Base-by-base conservation (phyloP, 2,888 invertebrate species). In the Leucania comma region DNA sequence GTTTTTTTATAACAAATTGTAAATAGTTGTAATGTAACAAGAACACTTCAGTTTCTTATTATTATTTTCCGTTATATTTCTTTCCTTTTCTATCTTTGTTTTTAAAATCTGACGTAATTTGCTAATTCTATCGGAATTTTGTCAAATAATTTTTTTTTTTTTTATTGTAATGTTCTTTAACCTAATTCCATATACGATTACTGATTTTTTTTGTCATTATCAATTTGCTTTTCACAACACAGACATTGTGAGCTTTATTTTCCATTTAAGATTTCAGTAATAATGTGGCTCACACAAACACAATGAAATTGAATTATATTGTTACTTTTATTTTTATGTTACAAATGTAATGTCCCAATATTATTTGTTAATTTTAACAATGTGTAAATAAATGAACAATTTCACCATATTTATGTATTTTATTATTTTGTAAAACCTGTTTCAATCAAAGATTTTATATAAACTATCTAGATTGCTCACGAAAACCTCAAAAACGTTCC, bases 301-400 rank as follows among this genome's bases (percentile, higher is more conserved):
- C 66, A 58, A 75, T 79, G 72, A 62, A 72, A 74, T 84, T 73
- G 10, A 61, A 58, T 74, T 68, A 56, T 70, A 71, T 64, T 70
- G 68, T 75, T 82, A 71, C 63, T 62, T 48, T 68, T 69, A 71
- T 71, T 71, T 73, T 70, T 79, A 72, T 66, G 75, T 81, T 83
- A 81, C 73, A 79, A 72, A 76, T 78, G 76, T 81, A 82, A 76
- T 80, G 76, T 82, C 71, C 73, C 69, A 60, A 75, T 81, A 74
- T 80, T 81, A 75, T 81, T 78, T 85, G 73, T 81, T 85, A 78
- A 78, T 71, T 84, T 66, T 78, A 80, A 80, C 69, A 77, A 89
- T 87, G 83, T 92, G 92, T 93, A 93, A 93, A 93, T 92, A 93
- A 91, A 93, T 87, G 79, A 83, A 88, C 75, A 86, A 86, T 89